Evolutionary conservation across 1,140 invertebrate species (phyloP), one percentile per base, ranked within the genome.

Genomic region (Drosophila navojoa): DNA sequence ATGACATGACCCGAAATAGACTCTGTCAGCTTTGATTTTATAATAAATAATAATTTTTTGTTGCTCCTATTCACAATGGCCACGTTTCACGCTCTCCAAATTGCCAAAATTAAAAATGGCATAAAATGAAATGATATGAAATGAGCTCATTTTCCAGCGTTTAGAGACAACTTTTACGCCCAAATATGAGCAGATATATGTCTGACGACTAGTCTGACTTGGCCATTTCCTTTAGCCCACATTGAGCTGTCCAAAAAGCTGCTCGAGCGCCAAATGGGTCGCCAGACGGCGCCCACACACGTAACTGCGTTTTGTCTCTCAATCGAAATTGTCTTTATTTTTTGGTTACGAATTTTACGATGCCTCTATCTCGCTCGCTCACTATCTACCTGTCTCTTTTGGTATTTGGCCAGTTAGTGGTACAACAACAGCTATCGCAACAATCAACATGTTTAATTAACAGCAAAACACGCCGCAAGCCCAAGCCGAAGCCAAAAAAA

Each of bases 141-240:
- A 79, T 87, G 82, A 82, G 79, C 79, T 87, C 84, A 81, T 81
- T 85, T 72, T 67, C 69, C 81, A 69, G 66, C 79, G 64, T 74
- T 77, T 74, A 71, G 53, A 42, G 49, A 52, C 53, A 75, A 66
- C 76, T 87, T 87, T 89, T 79, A 87, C 82, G 79, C 82, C 82
- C 82, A 87, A 89, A 89, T 82, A 79, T 66, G 82, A 40, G 45
- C 38, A 47, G 57, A 29, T 16, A 16, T 16, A 44, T 16, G 42
- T 35, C 38, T 61, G 35, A 49, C 40, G 58, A 59, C 49, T 45
- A 42, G 62, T 25, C 42, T 29, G 52, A 47, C 64, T 60, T 66
- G 40, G 76, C 35, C 66, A 72, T 85, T 87, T 89, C 82, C 84
- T 87, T 89, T 89, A 79, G 82, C 82, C 82, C 82, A 87, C 82